phyloP scores from a whole-genome alignment of 2,113 vertebrate species.

The Castor canadensis region DNA sequence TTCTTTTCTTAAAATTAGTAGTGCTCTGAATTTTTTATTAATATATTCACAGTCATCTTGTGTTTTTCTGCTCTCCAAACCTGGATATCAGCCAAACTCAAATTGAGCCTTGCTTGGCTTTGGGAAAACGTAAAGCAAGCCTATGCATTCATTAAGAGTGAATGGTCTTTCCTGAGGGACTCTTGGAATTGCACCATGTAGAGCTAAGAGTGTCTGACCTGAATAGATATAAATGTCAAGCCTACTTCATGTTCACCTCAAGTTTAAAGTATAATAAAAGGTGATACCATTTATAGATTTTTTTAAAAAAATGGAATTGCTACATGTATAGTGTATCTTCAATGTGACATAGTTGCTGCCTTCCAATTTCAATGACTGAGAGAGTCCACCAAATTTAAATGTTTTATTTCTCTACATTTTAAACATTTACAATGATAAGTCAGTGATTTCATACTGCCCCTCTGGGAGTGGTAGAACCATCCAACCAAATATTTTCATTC shows the following conservation, averaged over 20 bases:
- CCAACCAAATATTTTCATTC: neutral
- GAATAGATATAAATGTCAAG: slow-evolving; percentile 80
- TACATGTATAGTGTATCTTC: slow-evolving; percentile 49
- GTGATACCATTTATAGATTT: slow-evolving; percentile 76
- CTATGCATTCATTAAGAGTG: slow-evolving; percentile 80
- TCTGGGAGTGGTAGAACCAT: neutral
- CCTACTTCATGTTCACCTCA: slow-evolving; percentile 58
- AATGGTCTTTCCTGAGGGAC: slow-evolving; percentile 79
- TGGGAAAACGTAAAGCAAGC: slow-evolving; percentile 75
- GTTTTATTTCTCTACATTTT: slow-evolving; percentile 1
- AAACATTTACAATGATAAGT: neutral
- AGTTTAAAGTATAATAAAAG: slow-evolving; percentile 78
- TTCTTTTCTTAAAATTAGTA: slow-evolving; percentile 50
- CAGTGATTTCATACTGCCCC: neutral
- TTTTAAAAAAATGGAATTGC: slow-evolving; percentile 65
- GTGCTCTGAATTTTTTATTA: slow-evolving; percentile 74
- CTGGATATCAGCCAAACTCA: slow-evolving; percentile 80
- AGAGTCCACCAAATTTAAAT: neutral
- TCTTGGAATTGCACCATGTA: slow-evolving; percentile 52
- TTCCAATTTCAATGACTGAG: slow-evolving; percentile 43
- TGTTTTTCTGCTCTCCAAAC: slow-evolving; percentile 74
- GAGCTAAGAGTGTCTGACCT: slow-evolving; percentile 78
- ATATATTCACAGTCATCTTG: slow-evolving; percentile 78
- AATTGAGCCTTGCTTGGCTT: slow-evolving; percentile 66
- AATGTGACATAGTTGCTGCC: slow-evolving; percentile 29